Evolutionary conservation across 1,140 invertebrate species (phyloP), one percentile per base, ranked within the genome.

Genomic region (Elymnias hypermnestra): DNA sequence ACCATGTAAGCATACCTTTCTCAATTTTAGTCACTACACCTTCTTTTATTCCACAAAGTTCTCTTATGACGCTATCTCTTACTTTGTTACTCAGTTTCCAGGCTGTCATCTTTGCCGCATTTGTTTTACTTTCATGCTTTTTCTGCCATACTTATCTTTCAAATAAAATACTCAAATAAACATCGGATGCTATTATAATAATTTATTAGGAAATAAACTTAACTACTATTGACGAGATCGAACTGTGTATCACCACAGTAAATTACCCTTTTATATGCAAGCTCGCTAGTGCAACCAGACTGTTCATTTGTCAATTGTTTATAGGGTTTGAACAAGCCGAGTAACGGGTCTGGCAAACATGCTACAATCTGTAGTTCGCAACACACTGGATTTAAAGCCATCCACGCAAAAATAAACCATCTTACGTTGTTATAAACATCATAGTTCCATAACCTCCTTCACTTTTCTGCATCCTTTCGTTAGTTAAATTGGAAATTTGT

Each of bases 221-320:
- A n/a, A n/a, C n/a, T n/a, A n/a, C n/a, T n/a, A n/a, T n/a, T n/a
- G n/a, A n/a, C n/a, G n/a, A n/a, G n/a, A n/a, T n/a, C n/a, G n/a
- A n/a, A n/a, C n/a, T n/a, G n/a, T 9, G 10, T 26, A 7, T 25
- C 22, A 17, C n/a, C n/a, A 13, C 14, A 37, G 10, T 12, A 40
- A 28, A 49, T 36, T 49, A 33, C 13, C 9, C 21, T 13, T 33
- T 29, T 31, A 14, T 33, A 23, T 21, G 12, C 10, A 35, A 9
- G 22, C 25, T 29, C 25, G 13, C 19, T 17, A 43, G 19, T 19
- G 12, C 25, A 33, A 10, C n/a, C n/a, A n/a, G n/a, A 33, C 28
- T 22, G 31, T 35, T 21, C 46, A 54, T 54, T 54, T 58, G 51
- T 58, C 52, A 54, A 53, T 53, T 46, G 53, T 37, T 53, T 56